Evolutionary conservation across 2,797 vertebrate genomes (phyloP).

Genomic region (Peromyscus nudipes): DNA sequence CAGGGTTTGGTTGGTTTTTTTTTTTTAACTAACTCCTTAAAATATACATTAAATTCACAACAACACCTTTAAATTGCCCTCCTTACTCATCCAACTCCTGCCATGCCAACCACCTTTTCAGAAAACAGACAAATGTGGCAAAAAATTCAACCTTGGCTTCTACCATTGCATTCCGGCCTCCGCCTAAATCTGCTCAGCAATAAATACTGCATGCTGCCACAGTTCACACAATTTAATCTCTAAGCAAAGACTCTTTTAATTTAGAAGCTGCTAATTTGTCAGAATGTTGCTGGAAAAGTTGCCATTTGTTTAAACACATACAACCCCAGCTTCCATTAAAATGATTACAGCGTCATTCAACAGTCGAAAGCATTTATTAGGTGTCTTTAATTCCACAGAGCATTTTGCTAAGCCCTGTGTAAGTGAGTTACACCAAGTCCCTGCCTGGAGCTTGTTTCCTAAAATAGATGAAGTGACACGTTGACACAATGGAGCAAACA

Average conservation of each 20-base stretch:
- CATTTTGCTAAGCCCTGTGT: constrained; percentile 59
- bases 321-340: constrained; percentile 70
- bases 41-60: constrained; percentile 80
- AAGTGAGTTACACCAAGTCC: constrained; percentile 49
- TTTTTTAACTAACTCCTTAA: constrained; percentile 68
- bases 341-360: constrained; percentile 66
- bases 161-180: constrained; percentile 55
- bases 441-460: constrained; percentile 30
- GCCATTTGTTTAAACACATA: constrained; percentile 77
- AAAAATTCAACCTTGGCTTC: constrained; percentile 70
- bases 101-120: constrained; percentile 70
- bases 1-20: background rate
- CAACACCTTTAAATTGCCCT: constrained; percentile 73
- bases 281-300: constrained; percentile 78
- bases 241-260: constrained; percentile 71
- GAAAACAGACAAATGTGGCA: constrained; percentile 68
- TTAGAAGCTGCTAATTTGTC: constrained; percentile 81
- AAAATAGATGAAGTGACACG: constrained; percentile 49
- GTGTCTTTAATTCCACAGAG: constrained; percentile 71
- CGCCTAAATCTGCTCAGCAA: constrained; percentile 51
- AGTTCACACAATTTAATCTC: constrained; percentile 73
- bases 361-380: constrained; percentile 77
- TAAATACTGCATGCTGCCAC: constrained; percentile 67
- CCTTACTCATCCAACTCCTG: constrained; percentile 48
- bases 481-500: background rate